These are phyloP conservation scores for Phyllotreta striolata DNA, from an alignment of 2,888 invertebrate species.

Conservation along the genomic window DNA sequence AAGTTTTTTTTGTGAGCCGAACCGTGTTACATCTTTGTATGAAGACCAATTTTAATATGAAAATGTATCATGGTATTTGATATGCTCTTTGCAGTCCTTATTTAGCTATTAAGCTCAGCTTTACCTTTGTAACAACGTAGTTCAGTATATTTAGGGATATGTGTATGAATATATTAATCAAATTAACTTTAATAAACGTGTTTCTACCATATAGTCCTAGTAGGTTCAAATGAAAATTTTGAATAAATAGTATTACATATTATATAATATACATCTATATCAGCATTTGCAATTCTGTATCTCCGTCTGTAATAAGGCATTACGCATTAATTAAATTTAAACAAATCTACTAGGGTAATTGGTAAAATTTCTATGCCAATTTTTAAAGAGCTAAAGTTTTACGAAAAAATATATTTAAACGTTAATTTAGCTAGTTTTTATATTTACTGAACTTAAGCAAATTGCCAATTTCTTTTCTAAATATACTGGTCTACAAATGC, in stretches of 20 bases:
- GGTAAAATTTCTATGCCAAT: constrained; percentile 30
- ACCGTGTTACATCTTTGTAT: constrained; percentile 41
- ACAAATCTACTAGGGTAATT: constrained; percentile 33
- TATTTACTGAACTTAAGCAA: constrained; percentile 23
- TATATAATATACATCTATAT: constrained; percentile 23
- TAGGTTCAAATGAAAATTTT: constrained; percentile 30
- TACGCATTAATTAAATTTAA: constrained; percentile 17
- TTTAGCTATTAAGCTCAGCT: constrained; percentile 51
- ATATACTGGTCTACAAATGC: constrained; percentile 53
- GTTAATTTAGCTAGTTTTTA: constrained; percentile 36
- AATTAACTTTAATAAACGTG: constrained; percentile 28
- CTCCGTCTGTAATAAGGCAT: constrained; percentile 18
- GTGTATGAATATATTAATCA: constrained; percentile 40
- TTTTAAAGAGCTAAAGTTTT: constrained; percentile 24
- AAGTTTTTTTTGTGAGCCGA: constrained; percentile 33
- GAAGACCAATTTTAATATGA: constrained; percentile 38
- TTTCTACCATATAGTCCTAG: constrained; percentile 36
- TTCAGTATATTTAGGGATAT: constrained; percentile 46
- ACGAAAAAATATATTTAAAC: constrained; percentile 11
- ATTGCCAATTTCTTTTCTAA: constrained; percentile 38
- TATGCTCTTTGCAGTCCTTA: constrained; percentile 50
- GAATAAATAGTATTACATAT: constrained; percentile 21
- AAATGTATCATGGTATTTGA: constrained; percentile 45
- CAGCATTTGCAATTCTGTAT: constrained; percentile 26
- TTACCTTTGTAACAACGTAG: constrained; percentile 47